phyloP scores from a whole-genome alignment of 1,140 invertebrate genomes.

The Drosophila ananassae region DNA sequence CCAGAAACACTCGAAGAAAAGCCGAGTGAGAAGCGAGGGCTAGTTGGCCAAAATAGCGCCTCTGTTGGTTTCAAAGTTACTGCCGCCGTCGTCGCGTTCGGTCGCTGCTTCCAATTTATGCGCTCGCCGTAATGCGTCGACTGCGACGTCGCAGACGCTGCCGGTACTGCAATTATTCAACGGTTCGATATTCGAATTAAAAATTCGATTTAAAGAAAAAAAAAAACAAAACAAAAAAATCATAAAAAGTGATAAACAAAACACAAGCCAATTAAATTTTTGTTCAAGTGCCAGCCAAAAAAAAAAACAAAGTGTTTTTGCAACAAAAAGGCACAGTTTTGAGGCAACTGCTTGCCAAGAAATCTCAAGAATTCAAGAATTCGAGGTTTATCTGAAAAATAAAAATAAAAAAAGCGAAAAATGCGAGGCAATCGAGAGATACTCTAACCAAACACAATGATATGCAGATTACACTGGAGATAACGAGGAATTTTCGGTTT shows the following conservation, averaged over 20 bases:
- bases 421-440: neutral
- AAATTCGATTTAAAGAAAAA: neutral
- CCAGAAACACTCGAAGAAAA: too few relatives aligned
- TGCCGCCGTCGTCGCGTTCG: slow-evolving; percentile 5
- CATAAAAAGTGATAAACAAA: neutral
- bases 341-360: slow-evolving; percentile 2
- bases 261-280: slow-evolving; percentile 7
- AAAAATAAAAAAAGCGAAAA: slow-evolving; percentile 5
- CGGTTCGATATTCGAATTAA: slow-evolving; percentile 17
- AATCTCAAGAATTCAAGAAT: slow-evolving; percentile 13
- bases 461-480: slow-evolving; percentile 57
- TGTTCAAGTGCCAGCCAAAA: slow-evolving; percentile 18
- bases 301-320: slow-evolving; percentile 9
- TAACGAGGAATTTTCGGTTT: slow-evolving; percentile 36
- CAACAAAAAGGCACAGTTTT: slow-evolving; percentile 11
- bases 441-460: slow-evolving; percentile 11
- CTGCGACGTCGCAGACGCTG: slow-evolving; percentile 36
- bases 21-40: too few relatives aligned
- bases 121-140: slow-evolving; percentile 32
- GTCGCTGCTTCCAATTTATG: slow-evolving; percentile 10
- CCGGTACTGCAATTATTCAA: slow-evolving; percentile 9
- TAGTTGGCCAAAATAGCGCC: too few relatives aligned
- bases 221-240: neutral
- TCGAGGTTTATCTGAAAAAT: slow-evolving; percentile 23
- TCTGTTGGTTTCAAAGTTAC: neutral